Evolutionary conservation across 2,113 vertebrate species (phyloP).

Genomic region (Raphicerus campestris): DNA sequence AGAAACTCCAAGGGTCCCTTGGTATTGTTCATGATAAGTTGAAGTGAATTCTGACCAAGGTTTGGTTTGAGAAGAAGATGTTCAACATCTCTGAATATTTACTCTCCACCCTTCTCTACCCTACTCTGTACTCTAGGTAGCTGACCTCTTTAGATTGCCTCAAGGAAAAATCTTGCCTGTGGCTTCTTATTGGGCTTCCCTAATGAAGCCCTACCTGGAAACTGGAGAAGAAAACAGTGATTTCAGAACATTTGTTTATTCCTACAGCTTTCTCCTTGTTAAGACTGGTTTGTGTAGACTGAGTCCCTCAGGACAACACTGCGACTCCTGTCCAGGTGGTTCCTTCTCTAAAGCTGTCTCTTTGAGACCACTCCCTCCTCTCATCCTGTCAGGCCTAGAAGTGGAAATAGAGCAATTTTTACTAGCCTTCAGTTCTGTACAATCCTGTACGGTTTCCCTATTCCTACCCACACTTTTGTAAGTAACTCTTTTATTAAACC

Average conservation of each 20-base stretch:
- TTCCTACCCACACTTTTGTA: not conserved
- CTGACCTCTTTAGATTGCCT: not conserved
- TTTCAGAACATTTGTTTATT: not conserved
- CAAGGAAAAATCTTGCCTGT: not conserved
- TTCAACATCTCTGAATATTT: not conserved
- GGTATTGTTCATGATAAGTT: not conserved
- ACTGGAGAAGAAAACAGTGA: not conserved
- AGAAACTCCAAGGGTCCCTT: not conserved
- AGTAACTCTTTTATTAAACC: conserved; percentile 32
- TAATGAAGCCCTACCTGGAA: not conserved
- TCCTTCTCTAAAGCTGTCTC: not conserved
- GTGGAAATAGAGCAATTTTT: conserved; percentile 6
- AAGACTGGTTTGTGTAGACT: not conserved
- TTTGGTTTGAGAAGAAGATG: not conserved
- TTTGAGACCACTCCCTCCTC: not conserved
- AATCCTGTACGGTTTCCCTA: not conserved
- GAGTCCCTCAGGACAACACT: not conserved
- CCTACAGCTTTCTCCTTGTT: not conserved
- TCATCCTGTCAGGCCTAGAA: not conserved
- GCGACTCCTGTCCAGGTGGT: not conserved
- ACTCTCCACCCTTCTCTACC: not conserved
- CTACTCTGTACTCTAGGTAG: not conserved
- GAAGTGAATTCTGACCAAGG: not conserved
- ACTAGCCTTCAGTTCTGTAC: not conserved
- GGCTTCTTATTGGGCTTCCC: not conserved